These are phyloP conservation scores for Cyphomyrus discorhynchus DNA, from an alignment of 2,113 vertebrate species.

Conservation along the genomic window DNA sequence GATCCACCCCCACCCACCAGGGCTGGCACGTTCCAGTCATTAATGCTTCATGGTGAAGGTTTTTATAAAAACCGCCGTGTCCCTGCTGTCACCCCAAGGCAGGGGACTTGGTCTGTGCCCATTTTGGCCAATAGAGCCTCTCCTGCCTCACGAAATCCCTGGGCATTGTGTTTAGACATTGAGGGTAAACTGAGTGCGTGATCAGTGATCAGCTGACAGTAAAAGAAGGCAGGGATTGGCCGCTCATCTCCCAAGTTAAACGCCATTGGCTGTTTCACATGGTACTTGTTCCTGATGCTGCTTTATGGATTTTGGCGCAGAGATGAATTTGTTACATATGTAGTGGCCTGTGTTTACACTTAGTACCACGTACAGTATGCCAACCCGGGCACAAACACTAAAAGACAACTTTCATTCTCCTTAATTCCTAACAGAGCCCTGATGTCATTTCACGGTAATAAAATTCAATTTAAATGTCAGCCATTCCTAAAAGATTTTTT, in stretches of 20 bases:
- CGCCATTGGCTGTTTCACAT: slow-evolving; percentile 25
- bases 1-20: not conserved
- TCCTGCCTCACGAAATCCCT: slow-evolving; percentile 51
- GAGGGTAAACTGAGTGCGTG: slow-evolving; percentile 14
- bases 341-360: slow-evolving; percentile 7
- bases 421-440: slow-evolving; percentile 33
- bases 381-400: not conserved
- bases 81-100: slow-evolving; percentile 53
- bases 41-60: slow-evolving; percentile 69
- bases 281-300: slow-evolving; percentile 17
- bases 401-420: slow-evolving; percentile 19
- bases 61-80: slow-evolving; percentile 56
- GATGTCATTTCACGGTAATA: slow-evolving; percentile 32
- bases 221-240: slow-evolving; percentile 7
- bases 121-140: slow-evolving; percentile 62
- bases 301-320: slow-evolving; percentile 10
- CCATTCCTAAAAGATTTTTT: slow-evolving; percentile 6
- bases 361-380: not conserved
- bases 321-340: slow-evolving; percentile 8
- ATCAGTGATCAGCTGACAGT: slow-evolving; percentile 5
- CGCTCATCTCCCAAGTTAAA: not conserved
- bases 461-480: slow-evolving; percentile 41
- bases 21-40: slow-evolving; percentile 57
- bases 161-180: slow-evolving; percentile 29
- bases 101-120: slow-evolving; percentile 65